Evolutionary conservation across 2,888 invertebrate genomes (phyloP).

Genomic region (Cantharis lateralis): DNA sequence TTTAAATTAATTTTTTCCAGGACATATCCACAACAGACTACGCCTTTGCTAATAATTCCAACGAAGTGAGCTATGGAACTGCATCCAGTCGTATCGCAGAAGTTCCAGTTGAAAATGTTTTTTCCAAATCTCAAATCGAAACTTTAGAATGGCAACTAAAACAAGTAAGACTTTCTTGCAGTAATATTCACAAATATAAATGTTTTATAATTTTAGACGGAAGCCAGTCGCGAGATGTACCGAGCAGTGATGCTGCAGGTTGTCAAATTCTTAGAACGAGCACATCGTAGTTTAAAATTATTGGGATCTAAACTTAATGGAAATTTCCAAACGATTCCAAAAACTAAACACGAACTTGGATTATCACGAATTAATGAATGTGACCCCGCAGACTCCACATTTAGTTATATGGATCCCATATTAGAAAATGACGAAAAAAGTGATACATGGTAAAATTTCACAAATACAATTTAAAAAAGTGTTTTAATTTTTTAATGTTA

Average conservation of each 20-base stretch:
- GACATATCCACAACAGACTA: neutral
- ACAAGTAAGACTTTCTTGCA: conserved; percentile 60
- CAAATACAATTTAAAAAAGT: neutral
- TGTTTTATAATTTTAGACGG: conserved; percentile 59
- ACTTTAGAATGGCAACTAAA: conserved; percentile 74
- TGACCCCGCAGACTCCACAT: conserved; percentile 26
- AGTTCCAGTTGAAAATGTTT: conserved; percentile 63
- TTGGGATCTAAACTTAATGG: conserved; percentile 53
- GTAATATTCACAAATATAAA: neutral
- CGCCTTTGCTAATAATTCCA: neutral
- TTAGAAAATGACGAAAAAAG: conserved; percentile 13
- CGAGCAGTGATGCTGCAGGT: conserved; percentile 73
- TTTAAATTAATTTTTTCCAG: conserved; percentile 2
- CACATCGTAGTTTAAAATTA: conserved; percentile 67
- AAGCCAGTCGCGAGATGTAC: conserved; percentile 74
- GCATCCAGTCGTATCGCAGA: conserved; percentile 48
- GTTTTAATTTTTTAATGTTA: conserved; percentile 7
- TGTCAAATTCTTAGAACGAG: conserved; percentile 69
- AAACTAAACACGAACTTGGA: conserved; percentile 61
- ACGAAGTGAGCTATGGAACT: conserved; percentile 12
- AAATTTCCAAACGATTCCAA: conserved; percentile 52
- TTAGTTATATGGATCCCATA: conserved; percentile 48
- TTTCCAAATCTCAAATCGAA: conserved; percentile 69
- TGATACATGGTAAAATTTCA: neutral
- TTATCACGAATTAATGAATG: conserved; percentile 45